Conservation (phyloP, 2,797 vertebrate species). For the Epinephelus awoara region DNA sequence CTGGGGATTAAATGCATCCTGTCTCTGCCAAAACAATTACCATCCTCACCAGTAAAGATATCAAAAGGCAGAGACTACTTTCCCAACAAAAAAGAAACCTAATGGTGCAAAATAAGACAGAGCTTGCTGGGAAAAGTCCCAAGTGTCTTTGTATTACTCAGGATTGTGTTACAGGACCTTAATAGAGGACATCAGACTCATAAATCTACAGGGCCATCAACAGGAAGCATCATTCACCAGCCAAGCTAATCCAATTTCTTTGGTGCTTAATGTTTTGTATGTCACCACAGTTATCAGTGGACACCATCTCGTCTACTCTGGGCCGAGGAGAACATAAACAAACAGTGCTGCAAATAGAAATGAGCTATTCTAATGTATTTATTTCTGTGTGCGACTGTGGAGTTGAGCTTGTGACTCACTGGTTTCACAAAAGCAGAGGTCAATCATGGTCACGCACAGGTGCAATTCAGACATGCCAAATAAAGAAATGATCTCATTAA, state of each 20-base stretch:
- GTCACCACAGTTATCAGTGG: conserved; percentile 63
- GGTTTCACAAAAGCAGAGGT: conserved; percentile 14
- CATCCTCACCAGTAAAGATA: conserved; percentile 31
- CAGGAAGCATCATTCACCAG: conserved; percentile 57
- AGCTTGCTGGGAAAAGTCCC: conserved; percentile 37
- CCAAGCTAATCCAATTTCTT: conserved; percentile 72
- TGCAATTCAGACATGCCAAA: background rate
- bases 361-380: conserved; percentile 15
- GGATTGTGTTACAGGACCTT: conserved; percentile 58
- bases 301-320: conserved; percentile 53
- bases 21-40: conserved; percentile 47
- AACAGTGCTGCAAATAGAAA: conserved; percentile 37
- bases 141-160: conserved; percentile 47
- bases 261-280: conserved; percentile 57
- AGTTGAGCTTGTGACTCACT: background rate
- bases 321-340: conserved; percentile 45
- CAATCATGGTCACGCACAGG: background rate
- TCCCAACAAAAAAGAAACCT: conserved; percentile 8
- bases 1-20: conserved; percentile 41
- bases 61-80: conserved; percentile 25
- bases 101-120: conserved; percentile 47
- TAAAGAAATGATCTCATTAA: background rate
- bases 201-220: conserved; percentile 62
- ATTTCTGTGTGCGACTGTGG: background rate
- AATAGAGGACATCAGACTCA: conserved; percentile 57